Percentiles rank a stretch among this genome's conserved stretches.
These are phyloP conservation scores for Scopus umbretta DNA, from an alignment of 2,113 vertebrate species.

Conservation along the genomic window DNA sequence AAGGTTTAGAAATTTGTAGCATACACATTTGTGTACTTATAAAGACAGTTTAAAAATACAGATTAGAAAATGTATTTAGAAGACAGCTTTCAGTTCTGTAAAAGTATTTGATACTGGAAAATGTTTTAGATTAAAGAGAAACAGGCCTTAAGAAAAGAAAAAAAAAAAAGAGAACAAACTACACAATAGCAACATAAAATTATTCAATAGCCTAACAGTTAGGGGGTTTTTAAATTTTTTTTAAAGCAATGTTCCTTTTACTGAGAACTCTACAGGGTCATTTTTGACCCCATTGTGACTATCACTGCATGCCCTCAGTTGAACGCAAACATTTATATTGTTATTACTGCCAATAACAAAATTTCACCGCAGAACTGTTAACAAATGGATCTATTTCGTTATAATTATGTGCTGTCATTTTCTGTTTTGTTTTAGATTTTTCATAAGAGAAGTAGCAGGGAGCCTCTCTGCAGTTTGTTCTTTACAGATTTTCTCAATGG, in stretches of 20 bases:
- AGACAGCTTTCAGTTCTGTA: neutral
- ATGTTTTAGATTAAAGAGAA: neutral
- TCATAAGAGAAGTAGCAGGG: neutral
- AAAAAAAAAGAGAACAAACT: neutral
- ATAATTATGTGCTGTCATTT: slow-evolving; percentile 1
- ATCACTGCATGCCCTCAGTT: neutral
- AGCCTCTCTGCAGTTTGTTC: neutral
- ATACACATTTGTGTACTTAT: neutral
- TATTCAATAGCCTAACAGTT: neutral
- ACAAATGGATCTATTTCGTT: neutral
- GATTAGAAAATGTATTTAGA: neutral
- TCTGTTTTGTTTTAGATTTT: neutral
- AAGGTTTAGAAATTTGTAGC: slow-evolving; percentile 18
- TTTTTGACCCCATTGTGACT: neutral
- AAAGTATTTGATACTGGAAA: neutral
- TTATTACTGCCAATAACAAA: neutral
- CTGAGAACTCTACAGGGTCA: neutral
- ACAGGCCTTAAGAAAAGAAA: neutral
- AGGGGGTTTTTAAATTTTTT: neutral
- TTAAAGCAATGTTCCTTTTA: neutral
- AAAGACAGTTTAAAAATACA: neutral
- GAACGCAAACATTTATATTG: neutral
- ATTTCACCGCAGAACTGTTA: neutral
- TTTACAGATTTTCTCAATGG: neutral
- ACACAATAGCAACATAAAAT: neutral